Evolutionary conservation across 2,888 invertebrate genomes (phyloP).

Genomic region (Dasysyrphus albostriatus): DNA sequence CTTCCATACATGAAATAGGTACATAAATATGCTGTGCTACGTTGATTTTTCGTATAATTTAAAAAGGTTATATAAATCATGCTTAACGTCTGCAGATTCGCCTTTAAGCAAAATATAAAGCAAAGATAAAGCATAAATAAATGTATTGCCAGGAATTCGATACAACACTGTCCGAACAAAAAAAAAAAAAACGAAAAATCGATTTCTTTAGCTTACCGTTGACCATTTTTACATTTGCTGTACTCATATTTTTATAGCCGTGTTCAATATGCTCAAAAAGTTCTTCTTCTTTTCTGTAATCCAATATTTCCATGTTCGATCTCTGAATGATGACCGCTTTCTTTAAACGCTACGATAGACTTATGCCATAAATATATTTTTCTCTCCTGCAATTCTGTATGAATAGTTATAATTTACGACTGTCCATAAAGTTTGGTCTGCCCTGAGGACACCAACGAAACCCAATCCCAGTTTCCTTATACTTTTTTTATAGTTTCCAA

Average conservation of each 20-base stretch:
- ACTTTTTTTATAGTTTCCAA: slow-evolving; percentile 49
- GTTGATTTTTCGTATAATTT: slow-evolving; percentile 1
- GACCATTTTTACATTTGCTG: slow-evolving; percentile 18
- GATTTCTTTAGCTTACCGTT: slow-evolving; percentile 51
- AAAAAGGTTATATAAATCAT: slow-evolving; percentile 11
- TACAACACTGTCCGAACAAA: slow-evolving; percentile 8
- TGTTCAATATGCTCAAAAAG: slow-evolving; percentile 52
- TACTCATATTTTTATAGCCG: slow-evolving; percentile 30
- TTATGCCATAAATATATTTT: slow-evolving; percentile 38
- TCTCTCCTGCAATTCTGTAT: slow-evolving; percentile 59
- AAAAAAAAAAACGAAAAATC: slow-evolving; percentile 40
- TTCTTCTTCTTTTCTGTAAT: slow-evolving; percentile 39
- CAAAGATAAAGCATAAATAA: slow-evolving; percentile 31
- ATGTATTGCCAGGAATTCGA: slow-evolving; percentile 45
- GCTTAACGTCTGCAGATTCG: slow-evolving; percentile 1
- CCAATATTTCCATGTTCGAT: slow-evolving; percentile 48
- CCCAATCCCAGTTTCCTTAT: slow-evolving; percentile 35
- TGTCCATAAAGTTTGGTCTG: slow-evolving; percentile 64
- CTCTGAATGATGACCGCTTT: slow-evolving; percentile 54
- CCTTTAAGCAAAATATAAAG: slow-evolving; percentile 18
- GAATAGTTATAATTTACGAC: slow-evolving; percentile 75
- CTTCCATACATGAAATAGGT: neutral
- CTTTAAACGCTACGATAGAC: slow-evolving; percentile 65
- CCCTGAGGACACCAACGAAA: slow-evolving; percentile 22
- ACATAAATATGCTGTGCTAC: neutral